phyloP scores from a whole-genome alignment of 2,888 invertebrate species.

The Trypoxylon attenuatum region DNA sequence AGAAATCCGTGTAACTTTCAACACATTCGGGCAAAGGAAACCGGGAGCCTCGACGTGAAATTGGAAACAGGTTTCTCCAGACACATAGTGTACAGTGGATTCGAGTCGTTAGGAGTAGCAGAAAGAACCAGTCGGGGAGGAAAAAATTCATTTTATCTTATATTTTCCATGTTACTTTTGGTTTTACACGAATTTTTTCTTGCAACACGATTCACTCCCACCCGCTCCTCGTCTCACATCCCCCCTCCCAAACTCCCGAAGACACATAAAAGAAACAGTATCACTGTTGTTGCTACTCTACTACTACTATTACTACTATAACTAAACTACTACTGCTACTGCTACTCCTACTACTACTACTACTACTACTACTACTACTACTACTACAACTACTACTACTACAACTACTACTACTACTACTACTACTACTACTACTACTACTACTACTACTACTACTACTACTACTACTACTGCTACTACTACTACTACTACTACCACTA shows the following conservation, averaged over 20 bases:
- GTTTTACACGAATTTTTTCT: constrained; percentile 9
- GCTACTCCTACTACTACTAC: no score
- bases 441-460: constrained; percentile 27
- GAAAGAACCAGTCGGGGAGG: background rate
- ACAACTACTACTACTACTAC: constrained; percentile 37
- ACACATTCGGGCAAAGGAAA: background rate
- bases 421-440: constrained; percentile 34
- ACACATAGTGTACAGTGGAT: background rate
- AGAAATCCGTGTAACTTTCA: background rate
- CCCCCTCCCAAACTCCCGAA: constrained; percentile 55
- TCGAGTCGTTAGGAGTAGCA: background rate
- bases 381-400: constrained; percentile 36
- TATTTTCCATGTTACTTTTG: constrained; percentile 2
- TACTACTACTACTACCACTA: constrained; percentile 47
- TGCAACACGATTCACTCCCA: constrained; percentile 1
- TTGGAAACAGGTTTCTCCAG: background rate
- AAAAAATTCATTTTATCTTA: background rate
- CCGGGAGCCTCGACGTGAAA: no score
- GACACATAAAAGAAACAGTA: constrained; percentile 53
- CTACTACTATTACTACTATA: constrained; percentile 37
- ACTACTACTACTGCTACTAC: constrained; percentile 30
- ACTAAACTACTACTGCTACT: constrained; percentile 43
- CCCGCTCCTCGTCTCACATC: constrained; percentile 27
- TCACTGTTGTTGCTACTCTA: constrained; percentile 48
- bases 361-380: constrained; percentile 38